Conservation (phyloP, 2,113 vertebrate genomes). For the Passer domesticus region DNA sequence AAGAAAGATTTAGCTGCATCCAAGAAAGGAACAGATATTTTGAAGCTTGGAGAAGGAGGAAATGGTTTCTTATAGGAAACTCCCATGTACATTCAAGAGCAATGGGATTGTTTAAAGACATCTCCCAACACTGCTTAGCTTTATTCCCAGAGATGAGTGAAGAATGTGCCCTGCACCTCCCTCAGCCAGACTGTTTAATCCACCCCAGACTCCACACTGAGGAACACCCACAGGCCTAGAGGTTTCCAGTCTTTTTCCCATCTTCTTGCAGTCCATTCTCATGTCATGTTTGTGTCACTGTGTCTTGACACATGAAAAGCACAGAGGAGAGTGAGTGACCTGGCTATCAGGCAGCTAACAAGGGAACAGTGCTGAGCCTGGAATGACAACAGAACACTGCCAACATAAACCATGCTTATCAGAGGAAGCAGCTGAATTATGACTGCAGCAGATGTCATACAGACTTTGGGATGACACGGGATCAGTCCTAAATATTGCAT, state of each 20-base stretch:
- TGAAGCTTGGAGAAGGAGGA: neutral
- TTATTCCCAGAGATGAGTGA: neutral
- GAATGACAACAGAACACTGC: constrained; percentile 25
- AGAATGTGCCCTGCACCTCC: neutral
- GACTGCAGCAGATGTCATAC: constrained; percentile 31
- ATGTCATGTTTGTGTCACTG: neutral
- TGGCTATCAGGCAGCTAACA: constrained; percentile 29
- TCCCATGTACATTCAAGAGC: neutral
- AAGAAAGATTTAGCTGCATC: neutral
- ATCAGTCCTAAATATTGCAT: constrained; percentile 29
- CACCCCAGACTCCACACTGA: neutral
- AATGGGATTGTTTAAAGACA: neutral
- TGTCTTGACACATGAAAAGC: constrained; percentile 1
- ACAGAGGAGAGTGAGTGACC: constrained; percentile 1
- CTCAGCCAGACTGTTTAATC: neutral
- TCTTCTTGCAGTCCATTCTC: neutral
- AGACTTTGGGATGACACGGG: neutral
- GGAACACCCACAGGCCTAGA: neutral
- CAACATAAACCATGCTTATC: constrained; percentile 57
- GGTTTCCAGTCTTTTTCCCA: neutral
- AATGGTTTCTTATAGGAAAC: neutral
- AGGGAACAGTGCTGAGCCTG: neutral
- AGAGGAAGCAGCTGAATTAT: constrained; percentile 64
- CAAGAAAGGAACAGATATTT: neutral
- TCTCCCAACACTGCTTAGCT: neutral